Evolutionary conservation across 2,888 invertebrate genomes (phyloP).

Genomic region (Antitype chi): DNA sequence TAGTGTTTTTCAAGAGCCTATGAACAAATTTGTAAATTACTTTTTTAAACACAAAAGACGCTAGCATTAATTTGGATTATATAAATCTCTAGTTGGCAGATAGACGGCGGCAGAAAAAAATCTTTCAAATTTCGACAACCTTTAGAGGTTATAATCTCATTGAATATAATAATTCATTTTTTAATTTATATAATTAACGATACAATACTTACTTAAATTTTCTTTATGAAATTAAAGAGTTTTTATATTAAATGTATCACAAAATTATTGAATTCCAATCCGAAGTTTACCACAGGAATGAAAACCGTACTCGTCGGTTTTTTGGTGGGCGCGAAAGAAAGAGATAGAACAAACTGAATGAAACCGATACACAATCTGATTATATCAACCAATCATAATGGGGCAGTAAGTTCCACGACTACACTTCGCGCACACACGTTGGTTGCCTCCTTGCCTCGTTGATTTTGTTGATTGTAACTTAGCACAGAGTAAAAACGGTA

Average conservation of each 20-base stretch:
- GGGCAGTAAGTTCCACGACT: conserved; percentile 33
- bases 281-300: conserved; percentile 42
- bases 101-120: conserved; percentile 50
- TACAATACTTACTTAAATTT: conserved; percentile 41
- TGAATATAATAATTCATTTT: not conserved
- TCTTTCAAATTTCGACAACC: conserved; percentile 61
- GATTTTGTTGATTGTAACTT: not conserved
- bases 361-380: conserved; percentile 6
- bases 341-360: conserved; percentile 33
- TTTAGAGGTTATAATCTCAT: conserved; percentile 64
- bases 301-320: conserved; percentile 71
- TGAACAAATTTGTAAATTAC: not conserved
- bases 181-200: not conserved
- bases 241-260: conserved; percentile 4
- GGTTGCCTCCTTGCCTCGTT: conserved; percentile 21
- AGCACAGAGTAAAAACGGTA: conserved; percentile 10
- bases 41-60: not conserved
- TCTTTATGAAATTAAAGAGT: conserved; percentile 8
- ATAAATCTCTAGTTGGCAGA: conserved; percentile 21
- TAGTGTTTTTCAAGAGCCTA: not conserved
- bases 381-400: conserved; percentile 46
- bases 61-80: conserved; percentile 1
- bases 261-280: conserved; percentile 42
- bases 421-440: conserved; percentile 6
- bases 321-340: conserved; percentile 65